A percentile compares a stretch with the other conserved stretches of the same genome.
Evolutionary conservation across 2,797 vertebrate species (phyloP).

Genomic region (Pitangus sulphuratus): DNA sequence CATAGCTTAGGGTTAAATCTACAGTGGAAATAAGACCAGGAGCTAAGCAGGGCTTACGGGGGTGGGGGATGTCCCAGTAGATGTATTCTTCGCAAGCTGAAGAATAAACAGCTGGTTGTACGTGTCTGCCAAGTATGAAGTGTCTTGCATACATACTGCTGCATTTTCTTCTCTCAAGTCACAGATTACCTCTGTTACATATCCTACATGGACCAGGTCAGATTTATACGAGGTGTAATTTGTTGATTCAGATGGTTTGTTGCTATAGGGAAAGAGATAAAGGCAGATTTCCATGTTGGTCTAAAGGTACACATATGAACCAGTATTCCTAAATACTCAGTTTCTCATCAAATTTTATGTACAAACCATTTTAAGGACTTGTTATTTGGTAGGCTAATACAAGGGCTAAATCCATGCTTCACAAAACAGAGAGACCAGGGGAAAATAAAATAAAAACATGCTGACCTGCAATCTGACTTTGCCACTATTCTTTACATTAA

Average conservation of each 20-base stretch:
- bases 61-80: background rate
- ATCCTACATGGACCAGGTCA: background rate
- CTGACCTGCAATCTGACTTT: background rate
- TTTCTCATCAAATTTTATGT: background rate
- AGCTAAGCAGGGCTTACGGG: conserved; percentile 50
- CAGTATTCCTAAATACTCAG: background rate
- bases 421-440: background rate
- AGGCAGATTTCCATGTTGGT: background rate
- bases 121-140: conserved; percentile 25
- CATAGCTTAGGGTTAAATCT: conserved; percentile 41
- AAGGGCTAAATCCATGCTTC: background rate
- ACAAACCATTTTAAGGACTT: background rate
- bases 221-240: background rate
- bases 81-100: conserved; percentile 34
- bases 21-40: conserved; percentile 63
- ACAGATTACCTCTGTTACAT: background rate
- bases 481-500: background rate
- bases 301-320: background rate
- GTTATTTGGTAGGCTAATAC: background rate
- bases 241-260: conserved; percentile 19
- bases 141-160: background rate
- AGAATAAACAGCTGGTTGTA: conserved; percentile 53
- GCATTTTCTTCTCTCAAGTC: conserved; percentile 11
- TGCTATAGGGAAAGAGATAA: background rate
- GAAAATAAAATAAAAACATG: background rate